phyloP scores from a whole-genome alignment of 2,888 invertebrate species.

The Ferrisia virgata region DNA sequence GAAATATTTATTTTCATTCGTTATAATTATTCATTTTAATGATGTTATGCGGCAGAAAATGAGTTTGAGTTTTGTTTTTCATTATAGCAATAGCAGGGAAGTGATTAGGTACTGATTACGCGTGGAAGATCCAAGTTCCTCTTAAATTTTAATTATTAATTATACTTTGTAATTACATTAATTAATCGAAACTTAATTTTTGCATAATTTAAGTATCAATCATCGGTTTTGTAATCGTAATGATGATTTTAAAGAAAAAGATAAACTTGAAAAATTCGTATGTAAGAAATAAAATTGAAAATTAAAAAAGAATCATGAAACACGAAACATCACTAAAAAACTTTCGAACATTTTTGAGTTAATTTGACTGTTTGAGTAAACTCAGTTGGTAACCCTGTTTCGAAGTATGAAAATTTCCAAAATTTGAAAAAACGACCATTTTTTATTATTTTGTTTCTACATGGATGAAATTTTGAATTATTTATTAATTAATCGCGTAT shows the following conservation, averaged over 20 bases:
- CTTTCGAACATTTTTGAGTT: too few species aligned
- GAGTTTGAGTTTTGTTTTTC: neutral
- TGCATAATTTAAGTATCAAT: neutral
- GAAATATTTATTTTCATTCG: neutral
- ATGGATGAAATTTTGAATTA: too few species aligned
- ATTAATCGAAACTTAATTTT: neutral
- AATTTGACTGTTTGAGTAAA: too few species aligned
- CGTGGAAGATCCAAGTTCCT: neutral
- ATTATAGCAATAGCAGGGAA: neutral
- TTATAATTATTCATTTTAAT: neutral
- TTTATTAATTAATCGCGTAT: too few species aligned
- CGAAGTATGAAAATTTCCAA: too few species aligned
- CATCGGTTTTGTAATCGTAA: neutral
- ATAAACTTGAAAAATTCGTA: neutral
- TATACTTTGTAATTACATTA: neutral
- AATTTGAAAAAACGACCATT: too few species aligned
- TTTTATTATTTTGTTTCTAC: too few species aligned
- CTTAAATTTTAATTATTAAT: neutral
- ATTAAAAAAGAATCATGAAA: too few species aligned
- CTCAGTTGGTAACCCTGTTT: too few species aligned
- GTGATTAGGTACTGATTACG: neutral
- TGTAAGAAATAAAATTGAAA: too few species aligned
- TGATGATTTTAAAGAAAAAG: neutral
- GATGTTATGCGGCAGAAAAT: neutral
- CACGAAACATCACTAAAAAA: too few species aligned